Evolutionary conservation across 2,113 vertebrate species (phyloP), one percentile per base, ranked within the genome.

Genomic region (Formicarius rufipectus): DNA sequence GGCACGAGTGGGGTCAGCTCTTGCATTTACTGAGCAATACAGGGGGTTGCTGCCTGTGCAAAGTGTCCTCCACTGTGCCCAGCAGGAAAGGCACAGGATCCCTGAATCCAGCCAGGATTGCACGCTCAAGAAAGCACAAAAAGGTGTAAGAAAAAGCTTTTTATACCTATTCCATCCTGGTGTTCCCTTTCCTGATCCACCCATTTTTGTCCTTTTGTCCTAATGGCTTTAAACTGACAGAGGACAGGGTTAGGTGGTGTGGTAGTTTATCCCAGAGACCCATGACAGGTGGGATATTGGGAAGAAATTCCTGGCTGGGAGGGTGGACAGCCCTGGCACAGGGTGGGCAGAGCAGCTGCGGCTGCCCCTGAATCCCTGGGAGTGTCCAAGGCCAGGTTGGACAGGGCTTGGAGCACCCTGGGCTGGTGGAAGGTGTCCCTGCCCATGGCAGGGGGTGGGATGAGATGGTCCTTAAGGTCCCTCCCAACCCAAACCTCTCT

Each of bases 71-170:
- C 39, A 0, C 58, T 8, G 31, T 13, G 5, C 63, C 73, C 50
- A 25, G 53, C 22, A n/a, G 42, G 58, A 14, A 53, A 42, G 2
- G 3, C 9, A 1, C 0, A 0, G 6, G 10, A 52, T 50, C 39
- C 47, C 60, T n/a, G 18, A 40, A 25, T 30, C 53, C 39, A 16
- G 4, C 49, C 37, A 12, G 21, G 8, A 4, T 2, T 45, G 56
- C 49, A 69, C 14, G 17, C 47, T 53, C 73, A 49, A 14, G 7
- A 18, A 49, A 88, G 31, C 1, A 1, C 6, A 5, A 68, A 69
- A 87, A 67, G 2, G 13, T 25, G 17, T 10, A 45, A 84, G 37
- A n/a, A 37, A 67, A 62, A 86, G 31, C 10, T 56, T 75, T 53
- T 59, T 67, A 10, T 71, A 42, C n/a, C 30, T 52, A 14, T 10